phyloP scores from a whole-genome alignment of 2,113 vertebrate genomes.

The Chitala chitala region DNA sequence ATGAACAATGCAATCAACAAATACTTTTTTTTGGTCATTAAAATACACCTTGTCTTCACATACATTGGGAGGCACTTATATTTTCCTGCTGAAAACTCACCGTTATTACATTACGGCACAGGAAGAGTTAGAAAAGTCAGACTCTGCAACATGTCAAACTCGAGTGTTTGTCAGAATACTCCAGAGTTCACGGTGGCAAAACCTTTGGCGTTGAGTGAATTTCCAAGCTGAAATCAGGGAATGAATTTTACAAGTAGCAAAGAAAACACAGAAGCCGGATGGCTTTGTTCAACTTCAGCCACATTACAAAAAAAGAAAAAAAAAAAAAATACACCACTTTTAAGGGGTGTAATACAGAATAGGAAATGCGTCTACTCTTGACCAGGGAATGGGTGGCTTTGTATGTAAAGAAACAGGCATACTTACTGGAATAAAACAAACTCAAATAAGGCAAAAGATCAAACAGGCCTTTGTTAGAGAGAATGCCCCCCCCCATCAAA shows the following conservation, averaged over 20 bases:
- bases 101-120: not conserved
- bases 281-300: not conserved
- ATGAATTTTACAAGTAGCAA: too few relatives aligned
- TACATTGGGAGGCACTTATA: conserved; percentile 10
- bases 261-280: too few relatives aligned
- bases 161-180: not conserved
- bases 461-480: too few relatives aligned
- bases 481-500: too few relatives aligned
- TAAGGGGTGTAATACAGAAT: not conserved
- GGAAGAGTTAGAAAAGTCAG: not conserved
- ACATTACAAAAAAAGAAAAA: not conserved
- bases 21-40: conserved; percentile 27
- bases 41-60: conserved; percentile 17
- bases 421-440: conserved; percentile 22
- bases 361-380: not conserved
- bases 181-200: not conserved
- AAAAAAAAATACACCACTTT: not conserved
- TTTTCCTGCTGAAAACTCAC: conserved; percentile 4
- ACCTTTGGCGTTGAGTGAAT: conserved; percentile 21
- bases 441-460: conserved; percentile 51
- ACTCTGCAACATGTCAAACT: not conserved
- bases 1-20: conserved; percentile 12
- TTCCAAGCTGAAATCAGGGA: too few relatives aligned
- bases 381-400: not conserved
- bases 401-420: not conserved